A percentile compares a stretch with the other conserved stretches of the same genome.
phyloP scores from a whole-genome alignment of 2,113 vertebrate genomes.

The Cyanistes caeruleus region DNA sequence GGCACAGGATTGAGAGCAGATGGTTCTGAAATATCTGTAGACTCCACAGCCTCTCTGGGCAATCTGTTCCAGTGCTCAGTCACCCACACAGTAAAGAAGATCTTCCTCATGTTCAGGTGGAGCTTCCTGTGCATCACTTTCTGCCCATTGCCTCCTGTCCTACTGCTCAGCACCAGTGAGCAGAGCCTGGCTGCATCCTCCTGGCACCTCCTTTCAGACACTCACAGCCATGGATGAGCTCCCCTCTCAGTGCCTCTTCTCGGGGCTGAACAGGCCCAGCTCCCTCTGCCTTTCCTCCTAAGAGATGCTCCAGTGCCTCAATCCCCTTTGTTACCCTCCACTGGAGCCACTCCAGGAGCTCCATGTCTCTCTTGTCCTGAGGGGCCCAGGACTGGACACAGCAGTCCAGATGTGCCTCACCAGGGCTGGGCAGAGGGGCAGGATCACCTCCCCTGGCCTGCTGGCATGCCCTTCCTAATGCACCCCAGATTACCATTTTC shows the following conservation, averaged over 20 bases:
- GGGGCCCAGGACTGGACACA: neutral
- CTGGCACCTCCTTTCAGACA: neutral
- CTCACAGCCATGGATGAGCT: neutral
- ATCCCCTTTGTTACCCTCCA: neutral
- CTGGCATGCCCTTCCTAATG: fast-evolving
- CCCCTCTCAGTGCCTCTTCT: neutral
- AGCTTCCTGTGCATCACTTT: neutral
- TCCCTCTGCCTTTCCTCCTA: neutral
- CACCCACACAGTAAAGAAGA: fast-evolving
- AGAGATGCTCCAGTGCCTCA: neutral
- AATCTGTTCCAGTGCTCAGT: fast-evolving
- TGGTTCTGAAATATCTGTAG: neutral
- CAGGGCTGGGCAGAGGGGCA: neutral
- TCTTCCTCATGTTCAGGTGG: neutral
- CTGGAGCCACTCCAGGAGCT: neutral
- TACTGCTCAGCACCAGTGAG: fast-evolving
- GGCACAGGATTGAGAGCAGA: neutral
- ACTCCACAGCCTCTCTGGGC: neutral
- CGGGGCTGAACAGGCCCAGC: neutral
- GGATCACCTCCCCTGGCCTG: neutral
- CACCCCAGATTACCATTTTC: neutral
- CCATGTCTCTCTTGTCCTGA: neutral
- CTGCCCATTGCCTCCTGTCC: neutral
- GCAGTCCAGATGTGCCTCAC: neutral
- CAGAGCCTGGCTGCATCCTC: neutral